Conservation (phyloP, 2,113 vertebrate genomes). For the Strix uralensis region DNA sequence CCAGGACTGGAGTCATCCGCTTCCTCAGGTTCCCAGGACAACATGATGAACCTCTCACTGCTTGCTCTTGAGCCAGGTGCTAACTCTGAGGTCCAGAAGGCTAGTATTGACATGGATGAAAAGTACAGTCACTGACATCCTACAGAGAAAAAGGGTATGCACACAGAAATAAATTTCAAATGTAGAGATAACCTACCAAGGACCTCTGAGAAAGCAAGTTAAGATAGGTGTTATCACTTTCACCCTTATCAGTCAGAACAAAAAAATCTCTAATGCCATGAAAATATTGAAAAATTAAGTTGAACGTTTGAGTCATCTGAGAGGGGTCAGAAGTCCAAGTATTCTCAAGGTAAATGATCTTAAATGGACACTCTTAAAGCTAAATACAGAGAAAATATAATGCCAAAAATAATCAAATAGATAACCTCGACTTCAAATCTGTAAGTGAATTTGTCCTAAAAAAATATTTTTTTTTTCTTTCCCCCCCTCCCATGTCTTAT, state of each 20-base stretch:
- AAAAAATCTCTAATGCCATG: neutral
- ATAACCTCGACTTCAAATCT: neutral
- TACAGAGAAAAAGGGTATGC: neutral
- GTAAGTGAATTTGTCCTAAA: neutral
- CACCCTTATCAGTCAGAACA: neutral
- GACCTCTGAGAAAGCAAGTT: neutral
- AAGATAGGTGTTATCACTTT: neutral
- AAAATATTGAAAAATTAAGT: neutral
- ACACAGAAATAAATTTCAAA: neutral
- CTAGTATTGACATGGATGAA: neutral
- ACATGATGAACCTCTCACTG: neutral
- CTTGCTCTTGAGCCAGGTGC: neutral
- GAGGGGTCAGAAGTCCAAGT: neutral
- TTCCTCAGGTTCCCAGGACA: neutral
- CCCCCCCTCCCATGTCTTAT: neutral
- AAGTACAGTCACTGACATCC: neutral
- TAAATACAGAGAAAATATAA: neutral
- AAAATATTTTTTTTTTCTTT: neutral
- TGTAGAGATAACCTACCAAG: neutral
- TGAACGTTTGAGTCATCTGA: neutral
- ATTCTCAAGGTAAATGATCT: neutral
- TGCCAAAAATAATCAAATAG: neutral
- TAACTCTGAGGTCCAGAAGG: neutral
- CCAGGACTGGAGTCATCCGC: neutral
- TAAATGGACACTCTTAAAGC: neutral